Conservation (phyloP, 2,888 invertebrate species). For the Sceliomorpha sp. region DNA sequence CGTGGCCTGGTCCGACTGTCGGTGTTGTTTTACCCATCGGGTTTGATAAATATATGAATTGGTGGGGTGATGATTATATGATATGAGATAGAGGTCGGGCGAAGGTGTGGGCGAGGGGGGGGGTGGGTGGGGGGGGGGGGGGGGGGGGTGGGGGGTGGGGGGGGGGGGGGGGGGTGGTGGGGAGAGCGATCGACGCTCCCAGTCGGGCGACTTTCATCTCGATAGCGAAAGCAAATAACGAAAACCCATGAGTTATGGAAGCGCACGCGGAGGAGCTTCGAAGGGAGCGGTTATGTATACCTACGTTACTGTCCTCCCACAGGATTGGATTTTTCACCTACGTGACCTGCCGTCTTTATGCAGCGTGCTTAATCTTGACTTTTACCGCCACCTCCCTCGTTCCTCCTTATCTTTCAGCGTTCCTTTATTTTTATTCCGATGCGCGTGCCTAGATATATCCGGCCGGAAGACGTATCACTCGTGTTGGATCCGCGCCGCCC, state of each 20-base stretch:
- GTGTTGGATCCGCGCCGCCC: constrained; percentile 29
- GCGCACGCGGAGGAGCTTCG: constrained; percentile 41
- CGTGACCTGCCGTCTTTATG: constrained; percentile 58
- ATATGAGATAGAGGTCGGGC: no score
- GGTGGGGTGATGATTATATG: no score
- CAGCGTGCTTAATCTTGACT: constrained; percentile 57
- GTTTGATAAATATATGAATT: no score
- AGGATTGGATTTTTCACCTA: constrained; percentile 58
- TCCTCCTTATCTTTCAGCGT: constrained; percentile 39
- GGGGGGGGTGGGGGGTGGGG: no score
- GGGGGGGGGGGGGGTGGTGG: no score
- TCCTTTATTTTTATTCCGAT: constrained; percentile 42
- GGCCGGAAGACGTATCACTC: constrained; percentile 42
- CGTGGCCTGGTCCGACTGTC: no score
- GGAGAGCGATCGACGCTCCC: constrained; percentile 40
- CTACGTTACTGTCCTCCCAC: constrained; percentile 54
- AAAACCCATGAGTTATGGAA: constrained; percentile 53
- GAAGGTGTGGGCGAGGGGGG: neutral
- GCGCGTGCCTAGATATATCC: constrained; percentile 47
- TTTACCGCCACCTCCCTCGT: constrained; percentile 46
- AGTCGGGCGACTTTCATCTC: constrained; percentile 54
- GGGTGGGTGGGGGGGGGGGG: no score
- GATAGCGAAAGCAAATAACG: constrained; percentile 58
- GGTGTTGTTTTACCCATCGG: no score
- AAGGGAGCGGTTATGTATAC: constrained; percentile 45